A percentile compares a stretch with the other conserved stretches of the same genome.
These are phyloP conservation scores for Turnix velox DNA, from an alignment of 2,113 vertebrate genomes.

Conservation along the genomic window DNA sequence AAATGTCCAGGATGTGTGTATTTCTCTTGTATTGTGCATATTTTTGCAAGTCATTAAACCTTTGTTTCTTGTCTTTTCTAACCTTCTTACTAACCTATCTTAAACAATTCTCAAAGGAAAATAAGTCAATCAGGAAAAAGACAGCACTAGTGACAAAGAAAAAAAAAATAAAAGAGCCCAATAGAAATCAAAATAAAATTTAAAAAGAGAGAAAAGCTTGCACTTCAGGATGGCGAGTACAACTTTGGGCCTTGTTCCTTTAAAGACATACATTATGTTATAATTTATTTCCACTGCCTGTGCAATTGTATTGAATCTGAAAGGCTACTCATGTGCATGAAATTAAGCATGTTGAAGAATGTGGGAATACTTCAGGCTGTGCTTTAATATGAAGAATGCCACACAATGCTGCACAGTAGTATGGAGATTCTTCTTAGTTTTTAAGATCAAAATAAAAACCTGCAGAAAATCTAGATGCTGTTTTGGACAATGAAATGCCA, in stretches of 20 bases:
- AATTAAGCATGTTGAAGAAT: neutral
- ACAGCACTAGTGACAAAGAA: neutral
- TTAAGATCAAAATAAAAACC: neutral
- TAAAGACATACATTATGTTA: neutral
- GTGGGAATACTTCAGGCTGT: neutral
- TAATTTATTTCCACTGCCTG: neutral
- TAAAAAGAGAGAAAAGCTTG: neutral
- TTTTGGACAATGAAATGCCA: neutral
- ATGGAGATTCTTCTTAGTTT: neutral
- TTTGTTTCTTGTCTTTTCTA: slow-evolving; percentile 43
- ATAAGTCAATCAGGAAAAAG: slow-evolving; percentile 6
- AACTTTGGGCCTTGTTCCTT: neutral
- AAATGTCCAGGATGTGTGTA: neutral
- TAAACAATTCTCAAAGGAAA: slow-evolving; percentile 22
- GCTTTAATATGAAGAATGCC: neutral
- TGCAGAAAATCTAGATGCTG: neutral
- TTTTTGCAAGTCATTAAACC: slow-evolving; percentile 11
- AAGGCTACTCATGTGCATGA: neutral
- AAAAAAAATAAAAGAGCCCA: neutral
- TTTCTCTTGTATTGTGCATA: neutral
- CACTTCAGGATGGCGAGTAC: neutral
- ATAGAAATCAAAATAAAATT: neutral
- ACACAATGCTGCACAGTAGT: neutral
- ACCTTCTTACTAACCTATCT: neutral
- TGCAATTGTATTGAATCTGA: neutral